Base-by-base conservation (phyloP, 2,888 invertebrate species). In the Dryobota labecula region DNA sequence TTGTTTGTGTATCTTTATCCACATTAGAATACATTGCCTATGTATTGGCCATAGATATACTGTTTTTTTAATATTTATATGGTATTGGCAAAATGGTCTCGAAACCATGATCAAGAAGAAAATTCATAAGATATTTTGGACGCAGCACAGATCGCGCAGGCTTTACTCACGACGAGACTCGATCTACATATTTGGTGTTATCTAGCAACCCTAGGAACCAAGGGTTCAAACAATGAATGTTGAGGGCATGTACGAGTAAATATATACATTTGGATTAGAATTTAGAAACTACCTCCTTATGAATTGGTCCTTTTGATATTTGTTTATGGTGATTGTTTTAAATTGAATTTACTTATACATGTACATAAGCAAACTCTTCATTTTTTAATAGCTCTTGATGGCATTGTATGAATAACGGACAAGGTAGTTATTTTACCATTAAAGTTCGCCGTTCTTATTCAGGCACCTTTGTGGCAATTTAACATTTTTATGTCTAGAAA, bases 221-320 rank as follows among this genome's bases (percentile, higher is more conserved):
- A 60, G 51, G 36, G 49, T 58, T 43, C n/a, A 70, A 45, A 45
- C 30, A 70, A 60, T 70, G n/a, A 70, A 43, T 51, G 51, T 51
- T 7, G 15, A 18, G 51, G 51, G n/a, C 51, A 60, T 45, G 43
- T 43, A 24, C n/a, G n/a, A 58, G 45, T 45, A 13, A 49, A 15
- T 45, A 20, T 57, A 15, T 57, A 51, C n/a, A 69, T 57, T 36
- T 27, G 13, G 8, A 51, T 58, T 51, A 43, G 9, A 27, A 43
- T 56, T 54, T 30, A 9, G n/a, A 1, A 47, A n/a, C 18, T 36
- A 43, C 9, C 7, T n/a, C 13, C 3, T 24, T 9, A 66, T 43
- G 2, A 36, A 33, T 43, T 53, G 11, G 43, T 30, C 0, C 8
- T 49, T 49, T 38, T 15, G 49, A 4, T 51, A 47, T 61, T 61